Percentiles rank a stretch among this genome's conserved stretches.
Conservation (phyloP, 1,140 invertebrate species). For the Cyclina sinensis region DNA sequence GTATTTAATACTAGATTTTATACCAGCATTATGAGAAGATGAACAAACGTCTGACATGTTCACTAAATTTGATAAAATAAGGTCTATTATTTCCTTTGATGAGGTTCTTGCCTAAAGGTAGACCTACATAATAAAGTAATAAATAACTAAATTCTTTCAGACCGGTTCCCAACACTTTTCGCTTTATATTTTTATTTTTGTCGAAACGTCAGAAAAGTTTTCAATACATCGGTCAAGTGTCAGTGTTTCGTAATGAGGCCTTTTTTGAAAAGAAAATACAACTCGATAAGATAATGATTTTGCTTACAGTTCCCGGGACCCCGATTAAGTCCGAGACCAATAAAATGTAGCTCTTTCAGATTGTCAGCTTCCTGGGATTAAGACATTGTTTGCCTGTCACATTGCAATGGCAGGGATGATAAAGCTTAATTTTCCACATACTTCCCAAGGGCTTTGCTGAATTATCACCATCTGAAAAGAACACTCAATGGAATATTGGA, state of each 20-base stretch:
- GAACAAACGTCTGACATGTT: no score
- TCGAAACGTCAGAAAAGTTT: no score
- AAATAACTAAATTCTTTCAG: no score
- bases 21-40: no score
- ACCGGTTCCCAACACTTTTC: no score
- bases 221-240: constrained; percentile 8
- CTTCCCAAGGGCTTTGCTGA: neutral
- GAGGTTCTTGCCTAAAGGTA: no score
- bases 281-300: constrained; percentile 32
- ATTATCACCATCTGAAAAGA: neutral
- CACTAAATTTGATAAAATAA: no score
- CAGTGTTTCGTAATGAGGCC: neutral
- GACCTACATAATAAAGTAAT: no score
- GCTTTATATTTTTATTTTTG: no score
- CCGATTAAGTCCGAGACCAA: neutral
- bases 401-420: neutral
- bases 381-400: constrained; percentile 15
- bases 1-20: no score
- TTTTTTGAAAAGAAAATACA: neutral
- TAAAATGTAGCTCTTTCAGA: no score
- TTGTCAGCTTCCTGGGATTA: neutral
- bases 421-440: neutral
- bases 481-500: neutral
- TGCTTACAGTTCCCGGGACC: neutral
- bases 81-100: no score